These are phyloP conservation scores for Pterostichus madidus DNA, from an alignment of 2,888 invertebrate genomes.

Conservation along the genomic window DNA sequence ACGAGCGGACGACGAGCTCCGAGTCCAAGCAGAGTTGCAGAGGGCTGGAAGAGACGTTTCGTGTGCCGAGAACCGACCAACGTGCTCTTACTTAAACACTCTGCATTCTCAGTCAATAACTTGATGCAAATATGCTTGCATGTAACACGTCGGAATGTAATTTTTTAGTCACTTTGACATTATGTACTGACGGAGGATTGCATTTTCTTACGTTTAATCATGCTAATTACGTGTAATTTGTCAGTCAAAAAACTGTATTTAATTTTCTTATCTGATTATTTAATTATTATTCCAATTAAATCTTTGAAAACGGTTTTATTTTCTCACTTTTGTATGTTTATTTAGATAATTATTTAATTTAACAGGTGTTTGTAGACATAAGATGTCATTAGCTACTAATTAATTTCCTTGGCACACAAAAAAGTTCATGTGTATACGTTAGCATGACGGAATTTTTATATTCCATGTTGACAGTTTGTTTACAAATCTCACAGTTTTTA, in stretches of 20 bases:
- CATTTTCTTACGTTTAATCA: not conserved
- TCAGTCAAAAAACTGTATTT: not conserved
- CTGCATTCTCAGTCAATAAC: slow-evolving; percentile 8
- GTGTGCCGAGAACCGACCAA: not conserved
- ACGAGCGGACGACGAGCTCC: no score
- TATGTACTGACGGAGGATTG: not conserved
- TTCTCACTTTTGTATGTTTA: slow-evolving; percentile 6
- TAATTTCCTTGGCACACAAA: slow-evolving; percentile 23
- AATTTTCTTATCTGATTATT: slow-evolving; percentile 4
- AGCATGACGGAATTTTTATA: not conserved
- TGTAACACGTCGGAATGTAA: slow-evolving; percentile 13
- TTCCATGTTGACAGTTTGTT: slow-evolving; percentile 7
- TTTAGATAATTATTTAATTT: not conserved
- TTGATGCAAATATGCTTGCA: slow-evolving; percentile 23
- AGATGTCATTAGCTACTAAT: not conserved
- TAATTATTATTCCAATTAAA: slow-evolving; percentile 6
- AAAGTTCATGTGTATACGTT: not conserved
- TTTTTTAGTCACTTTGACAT: slow-evolving; percentile 4
- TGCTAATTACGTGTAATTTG: slow-evolving; percentile 8
- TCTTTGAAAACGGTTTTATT: slow-evolving; percentile 5
- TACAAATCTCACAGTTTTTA: slow-evolving; percentile 18
- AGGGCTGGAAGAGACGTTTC: not conserved
- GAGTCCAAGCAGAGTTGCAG: not conserved
- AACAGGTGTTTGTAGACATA: no score
- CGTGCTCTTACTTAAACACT: slow-evolving; percentile 26